Evolutionary conservation across 2,113 vertebrate species (phyloP).

Genomic region (Phylloscopus trochiloides): DNA sequence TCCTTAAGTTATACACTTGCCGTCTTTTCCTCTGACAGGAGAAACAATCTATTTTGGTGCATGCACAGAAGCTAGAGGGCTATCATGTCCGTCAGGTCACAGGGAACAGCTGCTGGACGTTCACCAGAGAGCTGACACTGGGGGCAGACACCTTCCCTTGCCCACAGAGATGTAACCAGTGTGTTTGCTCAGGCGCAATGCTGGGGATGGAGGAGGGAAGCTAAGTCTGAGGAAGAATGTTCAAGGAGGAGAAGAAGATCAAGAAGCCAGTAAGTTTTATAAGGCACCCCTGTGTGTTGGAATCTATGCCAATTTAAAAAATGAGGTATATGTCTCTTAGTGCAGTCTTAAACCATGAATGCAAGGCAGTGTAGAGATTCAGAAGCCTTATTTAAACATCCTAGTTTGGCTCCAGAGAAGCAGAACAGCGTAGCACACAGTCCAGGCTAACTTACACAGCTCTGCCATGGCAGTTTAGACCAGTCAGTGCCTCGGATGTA

Average conservation of each 20-base stretch:
- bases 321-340: neutral
- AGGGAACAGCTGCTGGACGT: accelerated
- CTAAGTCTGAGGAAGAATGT: neutral
- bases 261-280: constrained; percentile 12
- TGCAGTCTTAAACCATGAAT: constrained; percentile 39
- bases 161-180: neutral
- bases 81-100: accelerated
- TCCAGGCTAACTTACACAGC: neutral
- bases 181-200: neutral
- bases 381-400: constrained; percentile 31
- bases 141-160: neutral
- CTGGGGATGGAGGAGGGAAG: neutral
- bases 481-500: neutral
- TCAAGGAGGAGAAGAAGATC: constrained; percentile 20
- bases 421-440: neutral
- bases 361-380: constrained; percentile 33
- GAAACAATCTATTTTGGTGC: neutral
- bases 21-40: neutral
- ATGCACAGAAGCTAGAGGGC: neutral
- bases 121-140: neutral
- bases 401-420: neutral
- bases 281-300: constrained; percentile 33
- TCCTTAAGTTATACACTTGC: neutral
- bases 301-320: constrained; percentile 21
- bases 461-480: neutral